These are phyloP conservation scores for Phalanger gymnotis DNA, from an alignment of 2,797 vertebrate species.

Conservation along the genomic window DNA sequence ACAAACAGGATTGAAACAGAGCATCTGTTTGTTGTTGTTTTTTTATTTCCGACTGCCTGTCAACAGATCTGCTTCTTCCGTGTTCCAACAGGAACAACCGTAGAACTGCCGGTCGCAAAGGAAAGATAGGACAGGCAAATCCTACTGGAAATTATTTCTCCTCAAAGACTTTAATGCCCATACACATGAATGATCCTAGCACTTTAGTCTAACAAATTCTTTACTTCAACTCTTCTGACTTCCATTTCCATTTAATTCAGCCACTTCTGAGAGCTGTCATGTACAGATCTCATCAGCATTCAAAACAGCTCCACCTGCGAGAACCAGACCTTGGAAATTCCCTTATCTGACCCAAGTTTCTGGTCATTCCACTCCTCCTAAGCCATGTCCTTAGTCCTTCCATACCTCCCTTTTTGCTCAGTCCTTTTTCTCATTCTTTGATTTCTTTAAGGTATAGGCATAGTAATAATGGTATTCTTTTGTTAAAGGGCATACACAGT, in stretches of 20 bases:
- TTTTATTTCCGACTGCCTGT: not conserved
- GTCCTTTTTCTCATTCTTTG: not conserved
- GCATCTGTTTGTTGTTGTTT: not conserved
- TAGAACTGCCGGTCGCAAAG: not conserved
- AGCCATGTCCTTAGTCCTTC: not conserved
- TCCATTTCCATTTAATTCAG: not conserved
- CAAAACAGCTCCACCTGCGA: not conserved
- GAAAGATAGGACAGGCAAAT: not conserved
- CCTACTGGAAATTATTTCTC: not conserved
- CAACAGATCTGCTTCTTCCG: not conserved
- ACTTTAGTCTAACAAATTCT: not conserved
- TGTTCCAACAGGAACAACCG: not conserved
- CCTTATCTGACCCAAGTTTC: not conserved
- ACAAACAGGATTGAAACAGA: not conserved
- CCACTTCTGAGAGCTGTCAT: too few species aligned
- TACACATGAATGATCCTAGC: not conserved
- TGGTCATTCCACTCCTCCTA: not conserved
- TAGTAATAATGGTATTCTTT: not conserved
- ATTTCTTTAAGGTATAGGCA: not conserved
- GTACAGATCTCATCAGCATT: not conserved
- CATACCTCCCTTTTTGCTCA: not conserved
- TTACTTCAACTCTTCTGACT: not conserved
- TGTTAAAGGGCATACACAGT: not conserved
- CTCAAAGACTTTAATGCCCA: not conserved
- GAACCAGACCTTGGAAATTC: not conserved